Base-by-base conservation (phyloP, 2,113 vertebrate genomes). In the Piaya cayana region DNA sequence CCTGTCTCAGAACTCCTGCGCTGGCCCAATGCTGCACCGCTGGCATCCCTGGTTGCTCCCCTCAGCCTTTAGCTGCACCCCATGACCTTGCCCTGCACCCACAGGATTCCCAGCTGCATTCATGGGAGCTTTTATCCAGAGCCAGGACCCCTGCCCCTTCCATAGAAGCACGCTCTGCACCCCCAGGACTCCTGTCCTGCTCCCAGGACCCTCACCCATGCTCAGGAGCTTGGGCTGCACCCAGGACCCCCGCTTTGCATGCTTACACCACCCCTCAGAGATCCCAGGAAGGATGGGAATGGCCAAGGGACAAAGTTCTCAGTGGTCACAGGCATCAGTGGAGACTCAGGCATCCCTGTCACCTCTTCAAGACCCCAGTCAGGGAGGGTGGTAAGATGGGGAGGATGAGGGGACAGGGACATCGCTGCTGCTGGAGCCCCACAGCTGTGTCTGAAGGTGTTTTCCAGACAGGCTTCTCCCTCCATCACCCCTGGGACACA, bases 401-500 rank as follows among this genome's bases (percentile, higher is more conserved):
- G 19, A 30, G 30, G 6, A 39, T 4, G 16, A 13, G 17, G 5
- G 2, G 3, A 42, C 19, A 50, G 30, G 9, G 36, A 42, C 1
- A 5, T 52, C 50, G 11, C 76, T 79, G 62, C 80, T 78, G 60
- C 52, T 75, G 75, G 13, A 93, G 29, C 32, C 29, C 12, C 65
- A 42, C 17, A 55, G 43, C 10, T 29, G 26, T 13, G 17, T 45
- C 68, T 85, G 82, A 34, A 8, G 18, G 12, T 30, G 6, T 64
- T 68, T 62, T 11, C 15, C 53, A n/a, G 39, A 59, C 47, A 47
- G 26, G 5, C 30, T 76, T 60, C 36, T 82, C 53, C 20, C 15
- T 69, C 16, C 0, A 0, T 32, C 62, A 63, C 7, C 9, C n/a
- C 29, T 3, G 7, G 36, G 26, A 16, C 6, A 69, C 7, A 37